These are phyloP conservation scores for Cynodonichthys magdalenae DNA, from an alignment of 2,797 vertebrate species.

Conservation along the genomic window DNA sequence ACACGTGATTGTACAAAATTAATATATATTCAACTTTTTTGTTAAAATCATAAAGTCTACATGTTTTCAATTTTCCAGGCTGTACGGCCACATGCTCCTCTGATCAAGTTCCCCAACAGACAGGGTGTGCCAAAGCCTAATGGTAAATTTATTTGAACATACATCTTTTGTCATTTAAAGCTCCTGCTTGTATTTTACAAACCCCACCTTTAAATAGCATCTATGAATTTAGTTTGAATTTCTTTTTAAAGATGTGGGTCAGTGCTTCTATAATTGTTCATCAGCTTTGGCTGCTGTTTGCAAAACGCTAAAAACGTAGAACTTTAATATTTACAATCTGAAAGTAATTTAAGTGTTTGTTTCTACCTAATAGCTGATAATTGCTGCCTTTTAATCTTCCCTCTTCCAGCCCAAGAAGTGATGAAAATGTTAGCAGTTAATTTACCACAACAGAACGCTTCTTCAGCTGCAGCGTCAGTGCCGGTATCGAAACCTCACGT, in stretches of 20 bases:
- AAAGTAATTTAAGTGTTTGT: too few relatives aligned
- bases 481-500: constrained; percentile 49
- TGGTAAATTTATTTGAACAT: constrained; percentile 66
- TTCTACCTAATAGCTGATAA: too few relatives aligned
- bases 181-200: too few relatives aligned
- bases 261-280: not conserved
- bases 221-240: too few relatives aligned
- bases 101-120: constrained; percentile 83
- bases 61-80: constrained; percentile 56
- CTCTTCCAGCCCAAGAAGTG: constrained; percentile 68
- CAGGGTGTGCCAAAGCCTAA: constrained; percentile 63
- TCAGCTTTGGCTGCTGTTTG: not conserved
- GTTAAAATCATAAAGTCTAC: too few relatives aligned
- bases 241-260: not conserved
- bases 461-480: constrained; percentile 35
- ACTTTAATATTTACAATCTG: too few relatives aligned
- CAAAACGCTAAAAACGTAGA: too few relatives aligned
- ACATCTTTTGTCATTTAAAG: too few relatives aligned
- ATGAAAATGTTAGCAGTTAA: constrained; percentile 61
- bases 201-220: too few relatives aligned
- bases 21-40: too few relatives aligned
- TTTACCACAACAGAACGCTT: constrained; percentile 48
- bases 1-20: too few relatives aligned
- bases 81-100: constrained; percentile 77
- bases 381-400: not conserved